A percentile compares a stretch with the other conserved stretches of the same genome.
Evolutionary conservation across 2,888 invertebrate species (phyloP).

Genomic region (Octodonta nipae): DNA sequence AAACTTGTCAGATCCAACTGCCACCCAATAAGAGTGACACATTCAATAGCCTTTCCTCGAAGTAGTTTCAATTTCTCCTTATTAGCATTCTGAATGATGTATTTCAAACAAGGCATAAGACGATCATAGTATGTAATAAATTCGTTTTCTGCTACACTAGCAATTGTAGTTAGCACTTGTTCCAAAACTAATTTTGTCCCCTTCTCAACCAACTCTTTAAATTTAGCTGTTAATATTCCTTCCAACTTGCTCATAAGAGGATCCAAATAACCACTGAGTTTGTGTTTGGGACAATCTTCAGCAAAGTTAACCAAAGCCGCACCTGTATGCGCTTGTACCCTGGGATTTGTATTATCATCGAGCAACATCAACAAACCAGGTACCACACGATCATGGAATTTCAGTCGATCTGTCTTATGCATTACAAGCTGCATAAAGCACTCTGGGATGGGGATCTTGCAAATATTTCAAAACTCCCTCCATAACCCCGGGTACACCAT

Average conservation of each 20-base stretch:
- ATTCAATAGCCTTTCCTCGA: constrained; percentile 96
- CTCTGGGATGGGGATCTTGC: constrained; percentile 66
- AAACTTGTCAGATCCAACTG: constrained; percentile 74
- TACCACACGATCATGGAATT: constrained; percentile 91
- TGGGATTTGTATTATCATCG: constrained; percentile 80
- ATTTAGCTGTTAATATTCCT: constrained; percentile 76
- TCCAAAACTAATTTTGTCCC: constrained; percentile 93
- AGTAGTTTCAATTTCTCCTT: constrained; percentile 77
- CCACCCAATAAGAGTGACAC: constrained; percentile 93
- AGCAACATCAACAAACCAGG: constrained; percentile 78
- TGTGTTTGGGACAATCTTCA: constrained; percentile 94
- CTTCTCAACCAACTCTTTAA: constrained; percentile 84
- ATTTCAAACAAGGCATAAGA: constrained; percentile 87
- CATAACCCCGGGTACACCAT: constrained; percentile 52
- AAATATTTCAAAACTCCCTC: constrained; percentile 24
- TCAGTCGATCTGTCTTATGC: constrained; percentile 98
- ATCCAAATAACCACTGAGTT: constrained; percentile 80
- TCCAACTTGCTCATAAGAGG: constrained; percentile 84
- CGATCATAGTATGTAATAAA: constrained; percentile 90
- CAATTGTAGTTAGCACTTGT: constrained; percentile 96
- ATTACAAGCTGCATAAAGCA: constrained; percentile 95
- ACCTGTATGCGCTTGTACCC: constrained; percentile 81
- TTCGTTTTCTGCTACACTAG: constrained; percentile 94
- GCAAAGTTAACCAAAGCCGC: constrained; percentile 98
- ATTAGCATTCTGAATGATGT: constrained; percentile 88